These are phyloP conservation scores for Micrasema longulum DNA, from an alignment of 1,140 invertebrate genomes.

Conservation along the genomic window DNA sequence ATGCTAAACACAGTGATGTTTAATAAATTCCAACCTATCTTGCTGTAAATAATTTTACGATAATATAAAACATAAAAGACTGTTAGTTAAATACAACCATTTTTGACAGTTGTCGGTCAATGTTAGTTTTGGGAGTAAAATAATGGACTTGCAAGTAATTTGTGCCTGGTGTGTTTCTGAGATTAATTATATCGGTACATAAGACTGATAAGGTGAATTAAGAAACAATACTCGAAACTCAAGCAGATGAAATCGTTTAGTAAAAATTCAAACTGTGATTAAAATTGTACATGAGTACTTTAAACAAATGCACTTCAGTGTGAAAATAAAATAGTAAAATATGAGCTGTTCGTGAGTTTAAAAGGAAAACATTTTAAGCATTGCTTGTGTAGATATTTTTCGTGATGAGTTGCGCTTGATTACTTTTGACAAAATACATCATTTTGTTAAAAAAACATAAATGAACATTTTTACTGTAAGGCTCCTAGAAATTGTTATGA, in stretches of 20 bases:
- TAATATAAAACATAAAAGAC: neutral
- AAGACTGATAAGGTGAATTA: constrained; percentile 11
- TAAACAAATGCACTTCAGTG: neutral
- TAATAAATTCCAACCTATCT: too few relatives aligned
- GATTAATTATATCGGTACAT: neutral
- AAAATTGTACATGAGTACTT: neutral
- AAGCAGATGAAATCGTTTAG: constrained; percentile 7
- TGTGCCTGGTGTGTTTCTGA: constrained; percentile 14
- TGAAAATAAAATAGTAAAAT: constrained; percentile 2
- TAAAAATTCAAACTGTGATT: constrained; percentile 13
- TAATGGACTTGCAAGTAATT: neutral
- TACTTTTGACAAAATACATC: neutral
- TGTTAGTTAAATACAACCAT: constrained; percentile 15
- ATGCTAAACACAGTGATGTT: constrained; percentile 53
- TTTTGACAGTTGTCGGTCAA: constrained; percentile 11
- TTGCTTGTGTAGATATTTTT: neutral
- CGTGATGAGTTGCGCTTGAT: neutral
- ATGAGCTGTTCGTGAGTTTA: neutral
- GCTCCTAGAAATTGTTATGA: constrained; percentile 1
- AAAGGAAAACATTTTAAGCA: neutral
- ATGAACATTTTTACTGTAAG: constrained; percentile 7
- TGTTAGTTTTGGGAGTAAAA: neutral
- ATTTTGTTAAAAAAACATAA: neutral
- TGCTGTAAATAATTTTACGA: neutral
- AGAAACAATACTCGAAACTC: constrained; percentile 1